phyloP scores from a whole-genome alignment of 2,113 vertebrate species.

The Chroicocephalus ridibundus region DNA sequence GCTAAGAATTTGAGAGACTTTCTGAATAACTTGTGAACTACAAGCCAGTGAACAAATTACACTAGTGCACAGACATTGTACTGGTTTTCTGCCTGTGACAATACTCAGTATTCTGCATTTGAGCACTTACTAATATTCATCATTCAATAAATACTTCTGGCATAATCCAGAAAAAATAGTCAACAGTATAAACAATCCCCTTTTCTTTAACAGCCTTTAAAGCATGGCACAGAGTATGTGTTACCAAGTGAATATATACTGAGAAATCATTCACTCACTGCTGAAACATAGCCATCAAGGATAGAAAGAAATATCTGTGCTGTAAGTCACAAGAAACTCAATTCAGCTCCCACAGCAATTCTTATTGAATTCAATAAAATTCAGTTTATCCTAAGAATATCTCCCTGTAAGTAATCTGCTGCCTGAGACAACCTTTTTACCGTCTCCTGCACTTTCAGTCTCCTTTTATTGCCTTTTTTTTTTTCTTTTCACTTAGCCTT shows the following conservation, averaged over 20 bases:
- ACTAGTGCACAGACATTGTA: neutral
- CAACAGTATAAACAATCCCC: neutral
- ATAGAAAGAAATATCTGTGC: neutral
- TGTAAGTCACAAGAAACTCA: neutral
- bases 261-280: neutral
- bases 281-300: neutral
- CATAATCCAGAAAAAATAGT: neutral
- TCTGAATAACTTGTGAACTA: neutral
- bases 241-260: neutral
- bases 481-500: neutral
- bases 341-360: neutral
- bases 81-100: neutral
- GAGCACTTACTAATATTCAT: neutral
- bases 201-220: neutral
- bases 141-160: neutral
- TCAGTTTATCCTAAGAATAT: neutral
- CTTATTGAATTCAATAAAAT: neutral
- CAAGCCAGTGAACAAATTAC: neutral
- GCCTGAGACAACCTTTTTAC: neutral
- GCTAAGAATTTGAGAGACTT: neutral
- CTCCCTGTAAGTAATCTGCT: neutral
- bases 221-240: neutral
- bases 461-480: neutral
- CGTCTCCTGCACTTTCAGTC: neutral
- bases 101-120: neutral